Percentiles rank a stretch among this genome's conserved stretches.
phyloP scores from a whole-genome alignment of 1,140 invertebrate genomes.

The Paralvinella palmiformis region DNA sequence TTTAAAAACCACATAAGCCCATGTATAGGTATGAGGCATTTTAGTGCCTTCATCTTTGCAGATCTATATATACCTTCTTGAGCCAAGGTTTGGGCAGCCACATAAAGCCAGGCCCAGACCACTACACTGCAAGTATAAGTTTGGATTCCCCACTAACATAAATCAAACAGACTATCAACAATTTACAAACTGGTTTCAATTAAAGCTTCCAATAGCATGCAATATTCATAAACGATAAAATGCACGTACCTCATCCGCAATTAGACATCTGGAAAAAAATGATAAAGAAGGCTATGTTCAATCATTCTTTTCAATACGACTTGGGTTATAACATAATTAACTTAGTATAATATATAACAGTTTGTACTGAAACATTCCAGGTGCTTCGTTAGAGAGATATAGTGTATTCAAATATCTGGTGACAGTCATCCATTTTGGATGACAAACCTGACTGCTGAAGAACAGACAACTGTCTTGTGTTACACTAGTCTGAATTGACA shows the following conservation, averaged over 20 bases:
- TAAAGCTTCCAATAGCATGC: not conserved
- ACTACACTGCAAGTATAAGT: not conserved
- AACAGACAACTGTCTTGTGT: no score
- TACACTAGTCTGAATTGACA: no score
- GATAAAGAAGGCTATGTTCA: constrained; percentile 9
- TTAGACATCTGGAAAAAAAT: constrained; percentile 38
- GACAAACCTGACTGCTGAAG: not conserved
- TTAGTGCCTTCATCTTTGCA: no score
- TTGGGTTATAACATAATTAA: not conserved
- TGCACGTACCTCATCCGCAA: constrained; percentile 39
- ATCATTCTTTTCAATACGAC: not conserved
- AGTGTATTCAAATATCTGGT: not conserved
- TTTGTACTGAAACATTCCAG: no score
- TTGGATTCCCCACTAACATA: not conserved
- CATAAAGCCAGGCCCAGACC: not conserved
- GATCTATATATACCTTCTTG: not conserved
- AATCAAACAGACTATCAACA: not conserved
- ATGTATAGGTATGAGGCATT: no score
- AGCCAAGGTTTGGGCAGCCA: no score
- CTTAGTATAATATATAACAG: not conserved
- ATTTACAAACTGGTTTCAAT: not conserved
- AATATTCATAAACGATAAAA: not conserved
- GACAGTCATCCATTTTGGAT: not conserved
- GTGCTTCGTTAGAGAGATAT: not conserved
- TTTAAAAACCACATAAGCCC: no score